Percentiles rank a stretch among this genome's conserved stretches.
phyloP scores from a whole-genome alignment of 2,888 invertebrate genomes.

The Meandrusa payeni region DNA sequence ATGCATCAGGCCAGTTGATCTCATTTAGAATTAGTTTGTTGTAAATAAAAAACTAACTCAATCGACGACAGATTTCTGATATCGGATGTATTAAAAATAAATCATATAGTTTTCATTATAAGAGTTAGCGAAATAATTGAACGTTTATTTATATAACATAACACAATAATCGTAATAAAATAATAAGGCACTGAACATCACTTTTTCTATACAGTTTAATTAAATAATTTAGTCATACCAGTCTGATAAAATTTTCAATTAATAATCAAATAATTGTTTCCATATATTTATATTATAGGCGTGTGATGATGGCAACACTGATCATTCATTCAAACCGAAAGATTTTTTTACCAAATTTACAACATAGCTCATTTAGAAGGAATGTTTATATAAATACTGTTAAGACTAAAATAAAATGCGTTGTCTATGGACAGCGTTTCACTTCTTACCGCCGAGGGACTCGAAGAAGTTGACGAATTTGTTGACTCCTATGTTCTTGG shows the following conservation, averaged over 20 bases:
- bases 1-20: too few species aligned
- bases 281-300: constrained; percentile 8
- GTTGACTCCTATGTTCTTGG: constrained; percentile 73
- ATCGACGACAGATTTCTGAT: too few species aligned
- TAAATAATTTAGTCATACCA: constrained; percentile 11
- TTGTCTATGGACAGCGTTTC: constrained; percentile 33
- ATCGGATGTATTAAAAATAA: too few species aligned
- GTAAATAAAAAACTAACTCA: too few species aligned
- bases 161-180: constrained; percentile 9
- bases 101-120: too few species aligned
- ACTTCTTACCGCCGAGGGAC: constrained; percentile 71
- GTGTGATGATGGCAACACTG: constrained; percentile 7
- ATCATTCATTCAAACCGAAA: constrained; percentile 6
- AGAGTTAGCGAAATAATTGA: too few species aligned
- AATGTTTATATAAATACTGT: constrained; percentile 18
- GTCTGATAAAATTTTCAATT: neutral
- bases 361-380: constrained; percentile 11
- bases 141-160: too few species aligned
- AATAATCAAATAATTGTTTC: too few species aligned
- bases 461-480: constrained; percentile 76
- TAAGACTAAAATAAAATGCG: constrained; percentile 22
- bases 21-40: too few species aligned
- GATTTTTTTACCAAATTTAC: constrained; percentile 6
- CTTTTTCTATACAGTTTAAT: constrained; percentile 8
- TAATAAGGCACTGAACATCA: constrained; percentile 22